Percentiles rank a stretch among this genome's conserved stretches.
phyloP scores from a whole-genome alignment of 1,140 invertebrate species.

The Rhagoletis pomonella region DNA sequence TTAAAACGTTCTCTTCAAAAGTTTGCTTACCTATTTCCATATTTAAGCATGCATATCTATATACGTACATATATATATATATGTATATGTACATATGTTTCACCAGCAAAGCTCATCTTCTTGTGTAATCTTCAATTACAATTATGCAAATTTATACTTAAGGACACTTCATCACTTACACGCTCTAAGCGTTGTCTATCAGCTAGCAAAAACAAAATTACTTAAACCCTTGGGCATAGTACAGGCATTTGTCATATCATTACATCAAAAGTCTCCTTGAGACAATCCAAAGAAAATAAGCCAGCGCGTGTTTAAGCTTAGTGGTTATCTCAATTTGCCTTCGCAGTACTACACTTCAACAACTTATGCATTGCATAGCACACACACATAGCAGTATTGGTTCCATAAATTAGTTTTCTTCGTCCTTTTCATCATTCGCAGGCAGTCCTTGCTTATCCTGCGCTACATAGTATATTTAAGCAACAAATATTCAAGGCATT shows the following conservation, averaged over 20 bases:
- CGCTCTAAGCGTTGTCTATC: too few relatives aligned
- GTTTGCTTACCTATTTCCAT: too few relatives aligned
- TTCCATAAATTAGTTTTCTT: slow-evolving; percentile 6
- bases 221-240: background rate
- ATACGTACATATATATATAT: too few relatives aligned
- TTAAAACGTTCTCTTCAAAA: too few relatives aligned
- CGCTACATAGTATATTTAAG: background rate
- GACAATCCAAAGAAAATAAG: background rate
- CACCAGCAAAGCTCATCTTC: too few relatives aligned
- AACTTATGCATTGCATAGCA: too few relatives aligned
- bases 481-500: background rate
- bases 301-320: background rate
- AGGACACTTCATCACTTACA: background rate
- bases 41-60: too few relatives aligned
- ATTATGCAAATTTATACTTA: background rate
- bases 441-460: background rate
- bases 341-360: background rate
- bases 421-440: background rate
- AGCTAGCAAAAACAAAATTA: background rate
- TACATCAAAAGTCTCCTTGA: background rate
- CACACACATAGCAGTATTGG: background rate
- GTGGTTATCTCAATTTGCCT: background rate
- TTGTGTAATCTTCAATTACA: too few relatives aligned
- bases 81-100: too few relatives aligned
- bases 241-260: background rate